Evolutionary conservation across 1,140 invertebrate genomes (phyloP).

Genomic region (Ylistrum balloti): DNA sequence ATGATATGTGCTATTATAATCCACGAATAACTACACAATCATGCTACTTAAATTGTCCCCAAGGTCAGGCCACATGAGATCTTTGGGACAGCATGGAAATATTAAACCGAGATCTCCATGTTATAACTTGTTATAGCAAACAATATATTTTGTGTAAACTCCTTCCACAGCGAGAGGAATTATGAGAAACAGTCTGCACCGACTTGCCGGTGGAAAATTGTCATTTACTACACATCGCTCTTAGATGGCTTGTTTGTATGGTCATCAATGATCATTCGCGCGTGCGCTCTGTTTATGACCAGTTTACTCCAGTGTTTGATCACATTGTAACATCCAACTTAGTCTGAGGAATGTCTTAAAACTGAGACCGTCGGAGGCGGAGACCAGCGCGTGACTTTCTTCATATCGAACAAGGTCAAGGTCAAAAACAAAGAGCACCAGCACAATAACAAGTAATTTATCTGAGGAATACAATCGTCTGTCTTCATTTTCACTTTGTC

Average conservation of each 20-base stretch:
- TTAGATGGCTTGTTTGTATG: not conserved
- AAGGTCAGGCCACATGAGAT: too few species aligned
- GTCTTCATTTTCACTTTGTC: too few species aligned
- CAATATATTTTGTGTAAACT: not conserved
- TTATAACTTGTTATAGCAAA: too few species aligned
- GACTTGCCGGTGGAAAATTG: not conserved
- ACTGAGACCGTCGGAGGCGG: not conserved
- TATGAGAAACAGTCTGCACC: not conserved
- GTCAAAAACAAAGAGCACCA: not conserved
- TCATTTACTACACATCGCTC: not conserved
- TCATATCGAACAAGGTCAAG: not conserved
- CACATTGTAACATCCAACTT: not conserved
- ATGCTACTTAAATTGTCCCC: too few species aligned
- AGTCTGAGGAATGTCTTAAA: not conserved
- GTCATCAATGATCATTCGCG: conserved; percentile 37
- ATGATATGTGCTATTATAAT: too few species aligned
- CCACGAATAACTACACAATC: too few species aligned
- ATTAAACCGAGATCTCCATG: too few species aligned
- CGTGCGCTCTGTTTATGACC: not conserved
- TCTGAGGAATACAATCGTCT: not conserved
- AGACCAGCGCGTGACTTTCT: not conserved
- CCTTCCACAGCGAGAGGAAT: not conserved
- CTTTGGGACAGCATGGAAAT: too few species aligned
- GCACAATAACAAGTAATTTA: not conserved
- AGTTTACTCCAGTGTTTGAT: not conserved